These are phyloP conservation scores for Drosophila repletoides DNA, from an alignment of 1,140 invertebrate genomes.

Conservation along the genomic window DNA sequence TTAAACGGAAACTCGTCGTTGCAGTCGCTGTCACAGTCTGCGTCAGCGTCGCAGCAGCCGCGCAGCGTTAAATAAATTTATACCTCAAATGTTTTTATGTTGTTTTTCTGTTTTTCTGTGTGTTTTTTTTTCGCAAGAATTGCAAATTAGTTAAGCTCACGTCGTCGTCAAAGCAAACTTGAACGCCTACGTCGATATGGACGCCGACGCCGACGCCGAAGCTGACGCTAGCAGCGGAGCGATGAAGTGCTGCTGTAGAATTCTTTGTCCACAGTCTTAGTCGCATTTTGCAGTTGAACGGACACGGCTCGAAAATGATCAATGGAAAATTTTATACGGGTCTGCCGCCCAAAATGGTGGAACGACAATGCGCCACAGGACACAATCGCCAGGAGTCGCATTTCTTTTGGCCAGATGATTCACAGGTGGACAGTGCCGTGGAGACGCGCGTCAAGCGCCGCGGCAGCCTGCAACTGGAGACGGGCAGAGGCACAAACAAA, in stretches of 20 bases:
- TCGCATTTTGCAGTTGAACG: constrained; percentile 47
- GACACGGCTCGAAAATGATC: constrained; percentile 49
- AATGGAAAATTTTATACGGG: constrained; percentile 80
- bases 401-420: constrained; percentile 78
- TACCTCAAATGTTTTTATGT: constrained; percentile 55
- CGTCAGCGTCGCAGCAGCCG: constrained; percentile 1
- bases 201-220: constrained; percentile 29
- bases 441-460: constrained; percentile 60
- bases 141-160: constrained; percentile 69
- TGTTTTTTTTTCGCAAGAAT: constrained; percentile 72
- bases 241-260: constrained; percentile 16
- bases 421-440: constrained; percentile 53
- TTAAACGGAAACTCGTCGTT: constrained; percentile 76
- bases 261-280: constrained; percentile 52
- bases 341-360: constrained; percentile 77
- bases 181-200: constrained; percentile 61
- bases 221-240: not conserved
- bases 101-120: constrained; percentile 16
- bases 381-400: constrained; percentile 72
- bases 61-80: constrained; percentile 59
- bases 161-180: constrained; percentile 33
- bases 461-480: constrained; percentile 58
- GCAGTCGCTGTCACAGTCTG: constrained; percentile 26
- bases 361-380: constrained; percentile 38
- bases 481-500: constrained; percentile 2